Base-by-base conservation (phyloP, 2,797 vertebrate genomes). In the Astyanax mexicanus region DNA sequence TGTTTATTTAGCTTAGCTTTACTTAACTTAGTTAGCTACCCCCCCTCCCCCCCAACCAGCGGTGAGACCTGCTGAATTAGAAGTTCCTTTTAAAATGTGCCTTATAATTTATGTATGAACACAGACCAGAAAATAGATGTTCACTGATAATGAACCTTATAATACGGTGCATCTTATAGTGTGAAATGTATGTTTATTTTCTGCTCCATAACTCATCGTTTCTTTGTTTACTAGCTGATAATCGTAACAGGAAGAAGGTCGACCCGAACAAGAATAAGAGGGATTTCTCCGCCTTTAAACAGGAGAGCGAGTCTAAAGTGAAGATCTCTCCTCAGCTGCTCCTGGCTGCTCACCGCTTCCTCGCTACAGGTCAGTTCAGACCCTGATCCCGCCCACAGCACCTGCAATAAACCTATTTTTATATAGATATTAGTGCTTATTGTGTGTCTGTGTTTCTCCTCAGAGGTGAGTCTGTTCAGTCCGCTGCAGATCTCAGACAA, bases 321-420 rank as follows among this genome's bases (percentile, higher is more conserved):
- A 99, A 99, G 91, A 95, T 99, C 65, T 96, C 97, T 0, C 96
- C 97, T 0, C 98, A 99, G 89, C 94, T 99, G 21, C 94, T 98
- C 75, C 87, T 99, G 84, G 97, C 97, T 0, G 97, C 97, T 7
- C 98, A 99, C 81, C 96, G 97, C 12, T 99, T 99, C 91, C 91
- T 99, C 71, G 94, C 96, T 21, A 98, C 97, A 0, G 98, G 98
- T 93, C 80, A 86, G 83, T 25, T 44, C 12, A 29, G 13, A 15
- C 35, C 17, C 25, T 38, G 11, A 37, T 4, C 8, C 29, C 10
- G 12, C 10, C 17, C 6, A 17, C 21, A 45, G n/a, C 0, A 6
- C 7, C 3, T 61, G 13, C n/a, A 4, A 37, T 60, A 19, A 15
- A 15, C 29, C 15, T 15, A 10, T 23, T 29, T 8, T 6, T 7